Evolutionary conservation across 2,888 invertebrate genomes (phyloP).

Genomic region (Rotaria socialis): DNA sequence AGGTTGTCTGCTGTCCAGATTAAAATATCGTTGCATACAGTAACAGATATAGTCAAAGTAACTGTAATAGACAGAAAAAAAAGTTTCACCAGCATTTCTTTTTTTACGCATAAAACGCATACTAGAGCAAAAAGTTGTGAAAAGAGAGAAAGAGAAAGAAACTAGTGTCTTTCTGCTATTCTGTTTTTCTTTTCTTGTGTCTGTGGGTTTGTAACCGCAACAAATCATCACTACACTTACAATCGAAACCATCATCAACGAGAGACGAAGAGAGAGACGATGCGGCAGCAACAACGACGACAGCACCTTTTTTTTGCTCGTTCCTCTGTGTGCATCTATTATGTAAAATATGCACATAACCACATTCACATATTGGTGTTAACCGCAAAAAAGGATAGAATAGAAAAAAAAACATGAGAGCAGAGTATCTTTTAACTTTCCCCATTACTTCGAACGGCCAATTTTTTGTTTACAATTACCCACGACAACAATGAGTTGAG

Average conservation of each 20-base stretch:
- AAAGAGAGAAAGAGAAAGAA: not conserved
- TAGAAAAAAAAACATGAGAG: not conserved
- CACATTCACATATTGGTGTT: not conserved
- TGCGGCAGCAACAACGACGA: not conserved
- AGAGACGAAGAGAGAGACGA: not conserved
- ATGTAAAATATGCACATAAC: not conserved
- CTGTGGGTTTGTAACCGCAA: not conserved
- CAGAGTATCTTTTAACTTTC: not conserved
- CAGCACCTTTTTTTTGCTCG: not conserved
- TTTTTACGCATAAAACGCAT: not conserved
- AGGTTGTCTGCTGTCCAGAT: not conserved
- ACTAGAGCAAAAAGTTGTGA: not conserved
- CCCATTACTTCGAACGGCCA: not conserved
- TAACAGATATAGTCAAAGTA: not conserved
- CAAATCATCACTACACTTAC: not conserved
- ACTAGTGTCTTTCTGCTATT: not conserved
- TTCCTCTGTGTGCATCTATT: not conserved
- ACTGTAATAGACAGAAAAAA: not conserved
- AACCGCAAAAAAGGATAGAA: not conserved
- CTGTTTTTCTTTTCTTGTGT: not conserved
- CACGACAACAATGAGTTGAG: not conserved
- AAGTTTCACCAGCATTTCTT: not conserved
- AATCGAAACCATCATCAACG: slow-evolving; percentile 13
- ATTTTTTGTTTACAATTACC: not conserved
- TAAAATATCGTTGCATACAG: not conserved